Evolutionary conservation across 2,113 vertebrate species (phyloP).

Genomic region (Hystrix cristata): DNA sequence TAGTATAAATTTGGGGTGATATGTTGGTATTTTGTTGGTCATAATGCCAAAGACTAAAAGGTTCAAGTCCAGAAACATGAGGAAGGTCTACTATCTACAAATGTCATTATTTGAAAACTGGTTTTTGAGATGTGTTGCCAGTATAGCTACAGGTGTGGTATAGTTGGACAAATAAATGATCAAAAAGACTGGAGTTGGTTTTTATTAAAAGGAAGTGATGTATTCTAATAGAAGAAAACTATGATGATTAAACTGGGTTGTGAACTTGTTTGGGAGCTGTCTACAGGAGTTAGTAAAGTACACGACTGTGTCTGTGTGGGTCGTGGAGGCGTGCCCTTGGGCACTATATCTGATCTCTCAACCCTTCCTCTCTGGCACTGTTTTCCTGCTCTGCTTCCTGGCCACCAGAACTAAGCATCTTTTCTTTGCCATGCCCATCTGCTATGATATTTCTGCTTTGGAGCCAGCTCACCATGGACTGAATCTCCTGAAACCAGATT

Average conservation of each 20-base stretch:
- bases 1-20: background rate
- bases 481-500: background rate
- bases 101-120: background rate
- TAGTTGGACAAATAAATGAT: background rate
- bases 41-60: background rate
- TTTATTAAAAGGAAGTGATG: background rate
- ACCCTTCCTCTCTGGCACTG: background rate
- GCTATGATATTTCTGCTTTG: background rate
- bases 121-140: background rate
- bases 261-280: background rate
- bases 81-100: background rate
- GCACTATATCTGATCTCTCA: background rate
- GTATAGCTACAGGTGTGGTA: background rate
- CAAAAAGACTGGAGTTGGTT: background rate
- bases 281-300: background rate
- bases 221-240: conserved; percentile 18
- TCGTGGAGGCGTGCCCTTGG: background rate
- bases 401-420: background rate
- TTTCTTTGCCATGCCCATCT: background rate
- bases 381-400: background rate
- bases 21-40: background rate
- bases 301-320: background rate
- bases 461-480: background rate
- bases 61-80: background rate
- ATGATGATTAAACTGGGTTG: background rate